Evolutionary conservation across 2,888 invertebrate genomes (phyloP).

Genomic region (Pammene aurita): DNA sequence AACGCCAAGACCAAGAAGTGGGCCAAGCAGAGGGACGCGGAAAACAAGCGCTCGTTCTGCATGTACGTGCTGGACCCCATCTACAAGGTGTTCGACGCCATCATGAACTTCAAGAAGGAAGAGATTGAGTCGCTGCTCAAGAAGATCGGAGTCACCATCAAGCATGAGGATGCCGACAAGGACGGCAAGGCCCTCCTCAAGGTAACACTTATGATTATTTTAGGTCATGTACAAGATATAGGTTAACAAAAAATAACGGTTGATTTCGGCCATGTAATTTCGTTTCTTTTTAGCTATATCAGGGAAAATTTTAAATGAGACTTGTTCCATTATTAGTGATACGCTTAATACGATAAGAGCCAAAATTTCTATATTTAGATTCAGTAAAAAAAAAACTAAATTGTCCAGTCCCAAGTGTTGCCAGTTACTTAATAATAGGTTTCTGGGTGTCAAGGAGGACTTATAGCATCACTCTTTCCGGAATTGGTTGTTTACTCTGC

Average conservation of each 20-base stretch:
- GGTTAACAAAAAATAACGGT: too few species aligned
- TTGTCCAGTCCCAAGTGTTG: conserved; percentile 77
- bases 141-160: conserved; percentile 95
- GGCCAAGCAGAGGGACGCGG: conserved; percentile 94
- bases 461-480: conserved; percentile 69
- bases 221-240: too few species aligned
- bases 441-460: conserved; percentile 82
- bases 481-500: conserved; percentile 70
- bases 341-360: too few species aligned
- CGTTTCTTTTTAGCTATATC: too few species aligned
- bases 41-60: conserved; percentile 98
- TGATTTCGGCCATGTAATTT: too few species aligned
- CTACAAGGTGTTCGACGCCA: conserved; percentile 93
- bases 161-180: conserved; percentile 97
- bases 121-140: conserved; percentile 93
- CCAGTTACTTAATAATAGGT: conserved; percentile 68
- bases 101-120: conserved; percentile 97
- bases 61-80: conserved; percentile 99
- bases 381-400: not conserved
- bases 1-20: conserved; percentile 99
- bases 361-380: too few species aligned
- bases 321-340: too few species aligned
- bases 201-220: conserved; percentile 76
- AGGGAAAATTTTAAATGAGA: too few species aligned
- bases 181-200: conserved; percentile 98